A percentile compares a stretch with the other conserved stretches of the same genome.
phyloP scores from a whole-genome alignment of 2,888 invertebrate genomes.

The Stramonita haemastoma region DNA sequence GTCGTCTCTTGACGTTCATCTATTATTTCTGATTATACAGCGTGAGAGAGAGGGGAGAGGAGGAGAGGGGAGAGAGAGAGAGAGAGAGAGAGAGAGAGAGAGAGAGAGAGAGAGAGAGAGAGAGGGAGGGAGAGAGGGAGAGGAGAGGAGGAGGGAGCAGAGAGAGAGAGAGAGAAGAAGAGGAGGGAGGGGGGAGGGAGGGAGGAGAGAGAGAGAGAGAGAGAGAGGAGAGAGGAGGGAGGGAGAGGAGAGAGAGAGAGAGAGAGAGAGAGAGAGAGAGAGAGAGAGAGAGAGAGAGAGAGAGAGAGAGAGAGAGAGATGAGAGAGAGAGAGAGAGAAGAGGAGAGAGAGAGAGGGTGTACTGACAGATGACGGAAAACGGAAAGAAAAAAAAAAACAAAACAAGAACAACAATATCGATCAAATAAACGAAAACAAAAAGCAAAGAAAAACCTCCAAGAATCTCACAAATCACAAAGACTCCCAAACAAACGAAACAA shows the following conservation, averaged over 20 bases:
- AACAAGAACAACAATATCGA: neutral
- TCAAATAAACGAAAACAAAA: neutral
- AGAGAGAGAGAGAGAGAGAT: neutral
- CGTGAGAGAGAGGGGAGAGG: neutral
- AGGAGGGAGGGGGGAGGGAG: neutral
- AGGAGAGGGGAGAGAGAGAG: neutral
- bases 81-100: neutral
- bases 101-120: neutral
- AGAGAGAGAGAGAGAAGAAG: neutral
- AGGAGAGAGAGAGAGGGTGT: neutral
- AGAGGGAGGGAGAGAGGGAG: neutral
- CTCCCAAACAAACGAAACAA: neutral
- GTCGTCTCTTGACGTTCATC: neutral
- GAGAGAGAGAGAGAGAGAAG: neutral
- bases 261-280: slow-evolving; percentile 4
- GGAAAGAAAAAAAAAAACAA: neutral
- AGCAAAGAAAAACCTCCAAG: slow-evolving; percentile 2
- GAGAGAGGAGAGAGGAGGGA: neutral
- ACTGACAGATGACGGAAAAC: neutral
- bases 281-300: neutral
- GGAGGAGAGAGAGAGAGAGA: neutral
- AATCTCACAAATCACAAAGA: neutral
- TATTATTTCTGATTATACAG: neutral
- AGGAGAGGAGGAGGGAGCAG: too few species aligned
- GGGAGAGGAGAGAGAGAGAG: neutral